Base-by-base conservation (phyloP, 2,113 vertebrate species). In the Centropus unirufus region DNA sequence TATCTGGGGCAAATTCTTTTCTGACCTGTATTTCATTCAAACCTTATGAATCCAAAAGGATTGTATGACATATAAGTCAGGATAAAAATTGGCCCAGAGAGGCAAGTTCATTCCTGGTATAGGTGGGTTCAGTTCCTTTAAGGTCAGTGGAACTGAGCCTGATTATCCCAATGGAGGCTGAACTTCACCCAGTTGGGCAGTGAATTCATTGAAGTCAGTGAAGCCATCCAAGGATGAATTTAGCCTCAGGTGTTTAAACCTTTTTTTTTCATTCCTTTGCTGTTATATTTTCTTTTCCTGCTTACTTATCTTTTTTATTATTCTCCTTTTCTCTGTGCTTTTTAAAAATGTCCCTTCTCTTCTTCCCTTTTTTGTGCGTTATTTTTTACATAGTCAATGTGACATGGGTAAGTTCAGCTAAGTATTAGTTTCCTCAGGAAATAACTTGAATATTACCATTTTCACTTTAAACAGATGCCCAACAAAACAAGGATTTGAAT, bases 341-440 rank as follows among this genome's bases (percentile, higher is more conserved):
- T 96, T 76, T 3, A 81, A 92, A 94, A 91, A 86, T 79, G 66
- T 79, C 90, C 67, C 72, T 89, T 95, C 16, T 69, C 68, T 93
- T 87, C 82, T 91, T 90, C 77, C 77, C 36, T 93, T 93, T 93
- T 90, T 96, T 97, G 97, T 97, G 96, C 95, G 91, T 95, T 96
- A 72, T 58, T 91, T 95, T 95, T 95, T 95, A 87, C 72, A 93
- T 87, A 95, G 95, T 97, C 95, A 97, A 97, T 96, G 94, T 97
- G 96, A 97, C 95, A 83, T 87, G 94, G 94, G 95, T 96, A 96
- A 92, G 91, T 96, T 97, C 92, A 94, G 73, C 70, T 96, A 95
- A 95, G n/a, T 92, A 95, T 95, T 96, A 91, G 79, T 97, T 96
- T 96, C 95, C 96, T 97, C 96, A 97, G 96, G 94, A 97, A 97